phyloP scores from a whole-genome alignment of 2,113 vertebrate species.

The Sminthopsis crassicaudata region DNA sequence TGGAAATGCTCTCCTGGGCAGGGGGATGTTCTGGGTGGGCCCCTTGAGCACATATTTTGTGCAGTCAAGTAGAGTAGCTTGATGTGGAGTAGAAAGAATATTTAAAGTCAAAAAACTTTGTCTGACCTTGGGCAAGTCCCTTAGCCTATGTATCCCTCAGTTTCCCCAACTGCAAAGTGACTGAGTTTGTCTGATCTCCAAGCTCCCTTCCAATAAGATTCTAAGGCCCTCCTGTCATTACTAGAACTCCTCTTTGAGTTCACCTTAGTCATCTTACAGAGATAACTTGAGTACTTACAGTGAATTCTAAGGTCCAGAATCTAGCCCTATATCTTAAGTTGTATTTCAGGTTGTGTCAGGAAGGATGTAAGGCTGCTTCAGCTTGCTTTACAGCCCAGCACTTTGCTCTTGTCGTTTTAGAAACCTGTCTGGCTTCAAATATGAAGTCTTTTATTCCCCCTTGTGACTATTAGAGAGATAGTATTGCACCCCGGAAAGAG shows the following conservation, averaged over 20 bases:
- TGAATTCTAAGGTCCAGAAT: not conserved
- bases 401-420: not conserved
- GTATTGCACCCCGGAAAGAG: not conserved
- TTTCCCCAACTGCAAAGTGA: not conserved
- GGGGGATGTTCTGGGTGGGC: not conserved
- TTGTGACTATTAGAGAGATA: not conserved
- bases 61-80: not conserved
- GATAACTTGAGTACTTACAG: not conserved
- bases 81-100: not conserved
- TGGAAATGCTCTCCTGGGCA: not conserved
- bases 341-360: not conserved
- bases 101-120: not conserved
- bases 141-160: not conserved
- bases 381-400: not conserved
- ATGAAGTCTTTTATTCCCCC: not conserved
- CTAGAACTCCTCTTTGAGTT: not conserved
- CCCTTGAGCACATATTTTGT: not conserved
- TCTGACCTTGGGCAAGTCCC: not conserved
- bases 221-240: not conserved
- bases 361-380: not conserved
- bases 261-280: not conserved
- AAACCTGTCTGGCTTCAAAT: not conserved
- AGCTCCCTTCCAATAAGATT: not conserved
- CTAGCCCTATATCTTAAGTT: not conserved
- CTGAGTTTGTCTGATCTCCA: not conserved